Evolutionary conservation across 2,113 vertebrate species (phyloP), one percentile per base, ranked within the genome.

Genomic region (Ophthalmolycus amberensis): DNA sequence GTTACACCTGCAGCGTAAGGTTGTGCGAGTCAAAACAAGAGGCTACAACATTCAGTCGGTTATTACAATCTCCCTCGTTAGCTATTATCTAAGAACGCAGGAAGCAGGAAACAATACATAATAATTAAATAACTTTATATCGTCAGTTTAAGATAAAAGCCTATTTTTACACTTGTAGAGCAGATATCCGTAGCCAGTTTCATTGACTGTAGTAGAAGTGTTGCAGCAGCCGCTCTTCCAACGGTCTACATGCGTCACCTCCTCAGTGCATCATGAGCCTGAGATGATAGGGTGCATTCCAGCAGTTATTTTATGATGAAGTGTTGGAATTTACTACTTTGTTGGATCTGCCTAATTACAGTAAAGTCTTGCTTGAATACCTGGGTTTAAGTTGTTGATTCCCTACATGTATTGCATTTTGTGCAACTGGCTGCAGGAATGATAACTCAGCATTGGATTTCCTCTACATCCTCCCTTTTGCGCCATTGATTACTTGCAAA

Each of bases 231-330:
- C 18, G 16, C 48, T 50, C 12, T 15, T 14, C 10, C 4, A 46
- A 46, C 44, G 14, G 44, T 15, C 48, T 18, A 58, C 54, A 25
- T 27, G 27, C 4, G n/a, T 58, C 5, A 58, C 25, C 25, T 59
- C 25, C 29, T 59, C 25, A 29, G 56, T 58, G 75, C n/a, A 32
- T 67, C 75, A 58, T 2, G 9, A 11, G 18, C 29, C 37, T 34
- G 27, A 64, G 29, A 71, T 27, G 15, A 54, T 37, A 29, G 64
- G 52, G 9, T 65, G 58, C 29, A 44, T 50, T 64, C 44, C 68
- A 62, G 67, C 37, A 48, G 22, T 8, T 75, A 14, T 60, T 63
- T 29, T 32, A 59, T 74, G 32, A 40, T 42, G 5, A 80, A 67
- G 42, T 29, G 29, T 48, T 73, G 16, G 29, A 67, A 48, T 59